A percentile compares a stretch with the other conserved stretches of the same genome.
Conservation (phyloP, 23 tunicate species). For the Ciona savignyi region DNA sequence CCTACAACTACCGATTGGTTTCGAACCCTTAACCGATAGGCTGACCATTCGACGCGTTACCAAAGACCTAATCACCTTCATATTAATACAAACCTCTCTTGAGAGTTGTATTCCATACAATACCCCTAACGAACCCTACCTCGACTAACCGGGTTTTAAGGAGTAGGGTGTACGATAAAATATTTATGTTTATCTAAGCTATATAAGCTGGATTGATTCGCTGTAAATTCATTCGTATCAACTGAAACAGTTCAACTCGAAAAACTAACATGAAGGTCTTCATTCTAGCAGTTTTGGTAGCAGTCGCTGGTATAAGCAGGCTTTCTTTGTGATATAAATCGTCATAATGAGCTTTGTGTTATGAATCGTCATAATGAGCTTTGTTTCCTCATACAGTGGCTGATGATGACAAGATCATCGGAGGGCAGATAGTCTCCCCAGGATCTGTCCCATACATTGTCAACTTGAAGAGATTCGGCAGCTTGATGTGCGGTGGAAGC, state of each 20-base stretch:
- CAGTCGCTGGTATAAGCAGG: conserved; percentile 4
- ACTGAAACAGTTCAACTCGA: conserved; percentile 1
- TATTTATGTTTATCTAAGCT: too few species aligned
- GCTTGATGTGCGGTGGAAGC: conserved; percentile 72
- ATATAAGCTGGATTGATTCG: neutral
- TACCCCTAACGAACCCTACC: too few species aligned
- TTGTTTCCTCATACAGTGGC: neutral
- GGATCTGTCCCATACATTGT: conserved; percentile 38
- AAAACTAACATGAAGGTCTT: conserved; percentile 43
- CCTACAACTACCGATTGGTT: too few species aligned
- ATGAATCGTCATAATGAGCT: neutral
- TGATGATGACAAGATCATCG: conserved; percentile 65
- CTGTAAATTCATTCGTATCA: neutral
- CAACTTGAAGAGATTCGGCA: conserved; percentile 54
- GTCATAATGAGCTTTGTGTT: conserved; percentile 1
- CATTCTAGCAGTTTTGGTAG: conserved; percentile 45
- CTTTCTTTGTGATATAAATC: neutral
- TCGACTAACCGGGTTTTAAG: too few species aligned
- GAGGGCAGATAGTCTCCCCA: conserved; percentile 22
- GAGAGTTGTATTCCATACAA: too few species aligned
- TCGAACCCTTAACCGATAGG: too few species aligned
- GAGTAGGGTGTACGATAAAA: too few species aligned
- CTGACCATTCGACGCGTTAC: too few species aligned
- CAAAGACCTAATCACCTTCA: too few species aligned
- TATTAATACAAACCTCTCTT: too few species aligned